Base-by-base conservation (phyloP, 1,140 invertebrate species). In the Parapsyche elsis region DNA sequence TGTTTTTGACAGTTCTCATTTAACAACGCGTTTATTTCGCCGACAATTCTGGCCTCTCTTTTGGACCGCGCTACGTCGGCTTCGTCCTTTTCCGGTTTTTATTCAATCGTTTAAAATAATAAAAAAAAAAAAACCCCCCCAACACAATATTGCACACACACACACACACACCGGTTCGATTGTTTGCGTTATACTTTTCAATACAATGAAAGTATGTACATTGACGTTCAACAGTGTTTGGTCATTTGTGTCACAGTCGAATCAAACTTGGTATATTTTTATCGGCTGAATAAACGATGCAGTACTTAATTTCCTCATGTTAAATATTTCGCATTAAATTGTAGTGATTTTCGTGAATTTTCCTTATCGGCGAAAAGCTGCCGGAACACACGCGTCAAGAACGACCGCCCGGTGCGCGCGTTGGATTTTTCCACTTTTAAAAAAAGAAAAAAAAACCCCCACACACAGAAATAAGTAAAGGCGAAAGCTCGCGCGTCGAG, bases 1-100 rank as follows among this genome's bases (percentile, higher is more conserved):
- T 75, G 73, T 24, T 75, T 75, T 75, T 75, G 73, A 75, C 73
- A 75, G 45, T 75, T 75, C 73, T 57, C 73, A 57, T 75, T 75
- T 75, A 75, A 75, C 45, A 75, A 57, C 73, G 46, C 64, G 64
- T 67, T 67, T 30, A 67, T 67, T 26, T 67, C 26, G 16, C 64
- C 26, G 64, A 67, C 64, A 23, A 67, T 67, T 67, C 64, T 1
- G 59, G 19, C 59, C 16, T 21, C 59, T 19, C 16, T 24, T 14
- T 24, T 67, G 19, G 64, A 26, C 64, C 64, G 14, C 64, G 14
- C 16, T 38, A 38, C 30, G 30, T 38, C 30, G 30, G 30, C 30
- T 38, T 38, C 30, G 30, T 38, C 30, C 30, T 7, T 38, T 38
- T 38, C 30, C 30, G 30, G 30, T 53, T 53, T 53, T 53, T 53